These are phyloP conservation scores for Sebastes glaucus DNA, from an alignment of 2,797 vertebrate genomes.

Conservation along the genomic window DNA sequence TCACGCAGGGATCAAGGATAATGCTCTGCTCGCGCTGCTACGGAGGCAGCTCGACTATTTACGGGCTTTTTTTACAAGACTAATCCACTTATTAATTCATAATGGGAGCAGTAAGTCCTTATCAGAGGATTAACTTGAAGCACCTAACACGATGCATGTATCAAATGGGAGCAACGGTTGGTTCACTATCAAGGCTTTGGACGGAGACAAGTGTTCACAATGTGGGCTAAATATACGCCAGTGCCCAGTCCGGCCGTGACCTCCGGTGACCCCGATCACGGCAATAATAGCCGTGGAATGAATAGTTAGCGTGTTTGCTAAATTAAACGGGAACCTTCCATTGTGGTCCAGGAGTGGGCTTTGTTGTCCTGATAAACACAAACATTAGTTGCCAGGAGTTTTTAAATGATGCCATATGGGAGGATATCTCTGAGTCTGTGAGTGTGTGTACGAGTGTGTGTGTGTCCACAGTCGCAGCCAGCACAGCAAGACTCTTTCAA, in stretches of 20 bases:
- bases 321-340: constrained; percentile 51
- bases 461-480: constrained; percentile 27
- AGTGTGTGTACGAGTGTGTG: constrained; percentile 16
- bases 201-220: constrained; percentile 50
- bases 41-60: constrained; percentile 39
- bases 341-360: constrained; percentile 49
- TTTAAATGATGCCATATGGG: constrained; percentile 76
- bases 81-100: constrained; percentile 67
- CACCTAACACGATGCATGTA: constrained; percentile 37
- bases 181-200: constrained; percentile 57
- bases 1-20: constrained; percentile 15
- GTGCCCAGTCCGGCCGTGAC: constrained; percentile 50
- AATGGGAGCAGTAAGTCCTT: constrained; percentile 60
- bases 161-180: constrained; percentile 47
- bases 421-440: constrained; percentile 20
- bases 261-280: constrained; percentile 45
- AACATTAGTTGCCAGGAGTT: constrained; percentile 73
- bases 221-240: constrained; percentile 66
- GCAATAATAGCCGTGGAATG: constrained; percentile 56
- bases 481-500: constrained; percentile 67
- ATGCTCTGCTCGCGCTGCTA: constrained; percentile 8
- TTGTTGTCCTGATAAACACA: constrained; percentile 76
- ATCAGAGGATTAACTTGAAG: constrained; percentile 66
- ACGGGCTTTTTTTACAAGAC: constrained; percentile 36
- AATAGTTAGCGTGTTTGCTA: constrained; percentile 63